Evolutionary conservation across 2,797 vertebrate genomes (phyloP).

Genomic region (Enoplosus armatus): DNA sequence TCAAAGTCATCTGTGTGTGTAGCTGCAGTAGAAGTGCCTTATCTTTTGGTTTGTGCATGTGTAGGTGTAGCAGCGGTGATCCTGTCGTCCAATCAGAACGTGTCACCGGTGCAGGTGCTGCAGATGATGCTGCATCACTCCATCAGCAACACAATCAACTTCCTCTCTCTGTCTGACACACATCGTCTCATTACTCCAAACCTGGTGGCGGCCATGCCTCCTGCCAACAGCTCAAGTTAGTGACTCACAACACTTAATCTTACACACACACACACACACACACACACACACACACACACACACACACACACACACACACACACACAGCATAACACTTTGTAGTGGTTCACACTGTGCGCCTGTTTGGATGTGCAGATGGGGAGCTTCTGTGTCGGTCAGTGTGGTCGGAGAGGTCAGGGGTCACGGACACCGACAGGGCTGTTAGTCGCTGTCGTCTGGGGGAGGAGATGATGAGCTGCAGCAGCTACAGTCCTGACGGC

Average conservation of each 20-base stretch:
- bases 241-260: neutral
- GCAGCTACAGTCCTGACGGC: conserved; percentile 84
- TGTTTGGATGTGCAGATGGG: conserved; percentile 70
- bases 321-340: no score
- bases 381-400: conserved; percentile 89
- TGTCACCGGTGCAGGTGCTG: conserved; percentile 84
- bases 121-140: conserved; percentile 87
- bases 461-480: conserved; percentile 93
- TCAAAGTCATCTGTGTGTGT: neutral
- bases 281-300: conserved; percentile 10
- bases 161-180: conserved; percentile 80
- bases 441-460: conserved; percentile 76
- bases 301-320: conserved; percentile 1
- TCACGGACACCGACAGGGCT: conserved; percentile 38
- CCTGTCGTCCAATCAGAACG: conserved; percentile 79
- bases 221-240: conserved; percentile 70
- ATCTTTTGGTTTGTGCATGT: neutral
- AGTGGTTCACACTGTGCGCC: neutral
- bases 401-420: conserved; percentile 89
- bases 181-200: conserved; percentile 87
- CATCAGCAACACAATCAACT: conserved; percentile 80
- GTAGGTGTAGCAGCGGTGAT: conserved; percentile 89
- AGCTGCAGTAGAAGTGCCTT: neutral
- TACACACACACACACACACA: neutral
- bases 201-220: conserved; percentile 84